Evolutionary conservation across 2,113 vertebrate genomes (phyloP), one percentile per base, ranked within the genome.

Genomic region (Aspiorhynchus laticeps): DNA sequence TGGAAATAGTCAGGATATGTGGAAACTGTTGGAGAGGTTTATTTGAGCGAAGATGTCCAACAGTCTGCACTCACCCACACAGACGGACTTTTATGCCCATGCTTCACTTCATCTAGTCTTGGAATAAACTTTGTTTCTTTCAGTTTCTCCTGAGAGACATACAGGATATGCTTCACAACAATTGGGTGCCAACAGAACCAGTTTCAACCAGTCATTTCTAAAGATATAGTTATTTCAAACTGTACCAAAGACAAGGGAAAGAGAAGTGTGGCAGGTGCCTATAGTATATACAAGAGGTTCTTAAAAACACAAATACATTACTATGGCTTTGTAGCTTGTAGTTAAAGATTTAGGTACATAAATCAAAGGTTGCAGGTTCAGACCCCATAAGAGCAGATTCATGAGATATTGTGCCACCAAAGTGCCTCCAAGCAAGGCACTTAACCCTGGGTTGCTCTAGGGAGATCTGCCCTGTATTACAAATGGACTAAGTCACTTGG

Each of bases 21-120:
- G 79, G 21, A 81, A 81, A 63, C 21, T 61, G 53, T 81, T 81
- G 79, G 36, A 81, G 38, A n/a, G 79, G 53, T 63, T 81, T 81
- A 63, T 63, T 63, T 81, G 33, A 41, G 36, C 33, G 11, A 59
- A 59, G 51, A 59, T 79, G 77, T 79, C 77, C 56, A 81, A 81
- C 79, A 81, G 36, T 65, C 79, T 63, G 79, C 53, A 81, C 79
- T 63, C 79, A 41, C 79, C 79, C 79, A 81, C 56, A 81, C 56
- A 80, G 11, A 63, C 79, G 38, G 24, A 80, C 24, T 26, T 61
- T 81, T 26, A 63, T 61, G n/a, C 28, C 12, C 56, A 26, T 10
- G 12, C 56, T 17, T 81, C 56, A 43, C 14, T 81, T 63, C 51
- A 38, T 24, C 53, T 63, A 17, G 10, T 65, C 79, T 63, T 81